phyloP scores from a whole-genome alignment of 2,797 vertebrate genomes.

The Salarias fasciatus region DNA sequence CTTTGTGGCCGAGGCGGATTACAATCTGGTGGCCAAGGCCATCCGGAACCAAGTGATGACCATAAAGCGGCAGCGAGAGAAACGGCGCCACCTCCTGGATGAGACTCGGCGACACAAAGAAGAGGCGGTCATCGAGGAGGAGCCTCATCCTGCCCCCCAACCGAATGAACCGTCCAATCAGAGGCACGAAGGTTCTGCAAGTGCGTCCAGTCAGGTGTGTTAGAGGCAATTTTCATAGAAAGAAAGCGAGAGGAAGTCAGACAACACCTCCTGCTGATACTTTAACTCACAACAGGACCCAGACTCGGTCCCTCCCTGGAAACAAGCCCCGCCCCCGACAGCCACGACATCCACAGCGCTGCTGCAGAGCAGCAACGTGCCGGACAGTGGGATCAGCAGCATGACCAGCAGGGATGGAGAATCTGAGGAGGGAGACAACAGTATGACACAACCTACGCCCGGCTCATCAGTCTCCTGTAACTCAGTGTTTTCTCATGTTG shows the following conservation, averaged over 20 bases:
- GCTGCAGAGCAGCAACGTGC: slow-evolving; percentile 40
- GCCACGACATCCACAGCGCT: not conserved
- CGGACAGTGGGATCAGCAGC: slow-evolving; percentile 78
- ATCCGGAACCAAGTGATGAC: slow-evolving; percentile 87
- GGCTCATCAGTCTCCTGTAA: slow-evolving; percentile 69
- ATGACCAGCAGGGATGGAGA: slow-evolving; percentile 63
- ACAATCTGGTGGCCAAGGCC: slow-evolving; percentile 90
- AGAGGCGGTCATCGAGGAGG: slow-evolving; percentile 34
- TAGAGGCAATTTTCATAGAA: not conserved
- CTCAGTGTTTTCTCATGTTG: no score
- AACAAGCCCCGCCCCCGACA: slow-evolving; percentile 18
- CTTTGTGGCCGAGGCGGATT: slow-evolving; percentile 90
- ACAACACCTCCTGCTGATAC: not conserved
- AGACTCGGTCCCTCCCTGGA: not conserved
- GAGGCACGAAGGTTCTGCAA: slow-evolving; percentile 29
- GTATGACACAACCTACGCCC: slow-evolving; percentile 76
- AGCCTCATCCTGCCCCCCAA: slow-evolving; percentile 55
- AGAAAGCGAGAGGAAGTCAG: not conserved
- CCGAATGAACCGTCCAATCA: slow-evolving; percentile 50
- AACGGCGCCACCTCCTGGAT: slow-evolving; percentile 76
- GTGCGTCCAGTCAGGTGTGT: slow-evolving; percentile 29
- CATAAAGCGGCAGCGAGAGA: slow-evolving; percentile 90
- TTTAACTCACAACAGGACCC: not conserved
- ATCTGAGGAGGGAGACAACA: slow-evolving; percentile 78
- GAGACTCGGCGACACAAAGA: slow-evolving; percentile 24